Conservation (phyloP, 2,113 vertebrate species). For the Myotis brandtii region DNA sequence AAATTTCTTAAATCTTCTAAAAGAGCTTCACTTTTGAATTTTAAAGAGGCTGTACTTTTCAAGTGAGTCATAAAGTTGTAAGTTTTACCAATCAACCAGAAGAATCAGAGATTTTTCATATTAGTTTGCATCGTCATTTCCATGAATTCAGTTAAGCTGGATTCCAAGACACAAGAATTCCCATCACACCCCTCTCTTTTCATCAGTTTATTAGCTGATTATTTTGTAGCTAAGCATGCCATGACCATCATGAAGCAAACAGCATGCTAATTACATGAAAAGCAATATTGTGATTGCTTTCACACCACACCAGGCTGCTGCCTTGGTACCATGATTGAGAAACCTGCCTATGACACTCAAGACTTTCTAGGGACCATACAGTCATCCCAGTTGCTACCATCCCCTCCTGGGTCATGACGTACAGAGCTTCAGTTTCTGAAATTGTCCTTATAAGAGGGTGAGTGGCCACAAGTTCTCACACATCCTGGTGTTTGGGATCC, state of each 20-base stretch:
- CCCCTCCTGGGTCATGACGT: neutral
- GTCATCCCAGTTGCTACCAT: neutral
- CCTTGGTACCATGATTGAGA: neutral
- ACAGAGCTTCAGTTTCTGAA: conserved; percentile 22
- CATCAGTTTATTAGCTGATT: neutral
- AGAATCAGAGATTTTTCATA: neutral
- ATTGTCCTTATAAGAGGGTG: neutral
- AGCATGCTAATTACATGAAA: conserved; percentile 52
- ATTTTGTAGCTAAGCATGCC: conserved; percentile 38
- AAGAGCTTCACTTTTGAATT: conserved; percentile 49
- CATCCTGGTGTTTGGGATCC: neutral
- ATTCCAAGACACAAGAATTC: conserved; percentile 58
- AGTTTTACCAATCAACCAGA: neutral
- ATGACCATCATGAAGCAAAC: conserved; percentile 4
- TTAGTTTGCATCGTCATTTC: neutral
- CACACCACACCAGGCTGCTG: neutral
- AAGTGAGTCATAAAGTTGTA: neutral
- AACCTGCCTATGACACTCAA: neutral
- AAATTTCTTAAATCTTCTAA: conserved; percentile 32
- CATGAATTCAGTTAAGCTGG: neutral
- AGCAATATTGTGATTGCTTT: conserved; percentile 39
- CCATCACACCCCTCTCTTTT: neutral
- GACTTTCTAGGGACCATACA: neutral
- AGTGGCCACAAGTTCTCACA: neutral
- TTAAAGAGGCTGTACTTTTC: neutral